Base-by-base conservation (phyloP, 1,140 invertebrate species). In the Pectinophora gossypiella region DNA sequence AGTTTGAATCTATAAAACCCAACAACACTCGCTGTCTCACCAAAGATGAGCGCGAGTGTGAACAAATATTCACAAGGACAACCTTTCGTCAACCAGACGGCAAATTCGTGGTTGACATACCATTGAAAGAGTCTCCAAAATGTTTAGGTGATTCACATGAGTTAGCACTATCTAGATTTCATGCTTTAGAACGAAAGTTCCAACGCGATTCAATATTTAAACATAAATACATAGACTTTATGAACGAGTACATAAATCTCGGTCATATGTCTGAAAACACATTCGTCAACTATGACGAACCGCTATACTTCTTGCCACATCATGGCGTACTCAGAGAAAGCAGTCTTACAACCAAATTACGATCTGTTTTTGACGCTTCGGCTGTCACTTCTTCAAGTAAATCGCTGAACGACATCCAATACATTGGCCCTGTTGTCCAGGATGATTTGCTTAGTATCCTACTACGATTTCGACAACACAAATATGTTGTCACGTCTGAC, bases 381-480 rank as follows among this genome's bases (percentile, higher is more conserved):
- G 47, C 47, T 9, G 13, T 13, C 2, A 55, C 53, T 10, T 46
- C 6, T 15, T 45, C 40, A 16, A 16, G 40, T 16, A 5, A 5
- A 5, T 43, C 40, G 19, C 19, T 43, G 3, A 43, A 43, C 18
- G 46, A 49, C 27, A 48, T 48, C 12, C 53, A 54, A 43, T 10
- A 7, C 12, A 19, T 48, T 13, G 53, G 53, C 4, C 53, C 53
- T 1, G 35, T 16, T 43, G 23, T 54, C 43, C 53, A 54, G 18
- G 53, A 54, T 32, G 45, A 47, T 38, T 35, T 49, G 43, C 7
- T 54, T 18, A 38, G n/a, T 12, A 54, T 54, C 9, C 21, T 54
- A 16, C 40, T 54, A 3, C 19, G 51, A 40, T 54, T 54, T 32
- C 44, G 51, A 12, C 44, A 54, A 18, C 44, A 54, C 42, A 54